Percentiles rank a stretch among this genome's conserved stretches.
Conservation (phyloP, 2,113 vertebrate genomes). For the Xenopus tropicalis region DNA sequence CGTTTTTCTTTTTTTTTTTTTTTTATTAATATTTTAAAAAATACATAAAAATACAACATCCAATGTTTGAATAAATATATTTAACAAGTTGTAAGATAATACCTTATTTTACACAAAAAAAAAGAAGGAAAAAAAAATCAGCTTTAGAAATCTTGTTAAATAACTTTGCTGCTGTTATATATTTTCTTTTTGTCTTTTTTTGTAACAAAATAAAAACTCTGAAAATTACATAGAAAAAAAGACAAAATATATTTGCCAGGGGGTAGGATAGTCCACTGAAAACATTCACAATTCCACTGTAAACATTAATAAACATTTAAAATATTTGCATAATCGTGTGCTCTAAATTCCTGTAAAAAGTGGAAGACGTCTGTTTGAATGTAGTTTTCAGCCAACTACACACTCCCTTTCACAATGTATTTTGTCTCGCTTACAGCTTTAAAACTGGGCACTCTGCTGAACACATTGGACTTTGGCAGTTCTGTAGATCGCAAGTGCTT, state of each 20-base stretch:
- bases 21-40: conserved; percentile 88
- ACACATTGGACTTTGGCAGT: conserved; percentile 82
- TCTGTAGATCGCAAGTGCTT: conserved; percentile 84
- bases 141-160: conserved; percentile 92
- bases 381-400: conserved; percentile 90
- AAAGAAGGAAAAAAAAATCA: conserved; percentile 83
- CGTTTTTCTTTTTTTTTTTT: conserved; percentile 65
- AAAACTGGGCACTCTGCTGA: conserved; percentile 85
- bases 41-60: conserved; percentile 92
- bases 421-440: conserved; percentile 86
- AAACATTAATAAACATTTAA: conserved; percentile 84
- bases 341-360: conserved; percentile 88
- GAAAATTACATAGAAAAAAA: conserved; percentile 91
- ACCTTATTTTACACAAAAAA: conserved; percentile 91
- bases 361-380: conserved; percentile 81
- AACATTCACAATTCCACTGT: conserved; percentile 91
- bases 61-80: conserved; percentile 96
- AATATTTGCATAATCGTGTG: conserved; percentile 91
- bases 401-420: conserved; percentile 85
- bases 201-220: conserved; percentile 99
- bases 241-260: conserved; percentile 90
- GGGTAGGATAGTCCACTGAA: conserved; percentile 91
- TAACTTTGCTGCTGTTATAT: conserved; percentile 87
- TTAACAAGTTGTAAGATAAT: conserved; percentile 92
- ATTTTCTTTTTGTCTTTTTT: conserved; percentile 85